A percentile compares a stretch with the other conserved stretches of the same genome.
phyloP scores from a whole-genome alignment of 2,113 vertebrate species.

The Nycticebus coucang region DNA sequence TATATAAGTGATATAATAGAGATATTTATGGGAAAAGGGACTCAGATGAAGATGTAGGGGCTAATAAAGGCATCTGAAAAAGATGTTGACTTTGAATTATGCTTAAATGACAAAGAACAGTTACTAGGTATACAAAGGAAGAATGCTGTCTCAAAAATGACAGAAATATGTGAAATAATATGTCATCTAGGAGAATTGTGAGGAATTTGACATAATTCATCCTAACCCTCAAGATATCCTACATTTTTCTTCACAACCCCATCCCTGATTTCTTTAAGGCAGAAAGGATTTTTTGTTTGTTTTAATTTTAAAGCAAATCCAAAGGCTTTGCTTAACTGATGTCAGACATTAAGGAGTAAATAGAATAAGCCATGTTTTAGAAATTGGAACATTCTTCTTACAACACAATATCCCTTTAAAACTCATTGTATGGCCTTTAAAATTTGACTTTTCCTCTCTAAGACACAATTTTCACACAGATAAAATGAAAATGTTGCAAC shows the following conservation, averaged over 20 bases:
- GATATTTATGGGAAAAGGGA: neutral
- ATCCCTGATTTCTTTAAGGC: neutral
- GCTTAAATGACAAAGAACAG: neutral
- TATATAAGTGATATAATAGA: neutral
- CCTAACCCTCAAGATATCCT: neutral
- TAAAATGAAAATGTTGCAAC: constrained; percentile 30
- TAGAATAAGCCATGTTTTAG: neutral
- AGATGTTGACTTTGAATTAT: neutral
- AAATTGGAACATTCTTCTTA: neutral
- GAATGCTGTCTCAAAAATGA: neutral
- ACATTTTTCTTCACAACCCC: neutral
- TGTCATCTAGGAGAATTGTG: neutral
- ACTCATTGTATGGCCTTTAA: neutral
- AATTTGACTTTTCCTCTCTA: neutral
- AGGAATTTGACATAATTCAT: neutral
- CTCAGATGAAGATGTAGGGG: neutral
- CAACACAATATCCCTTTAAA: neutral
- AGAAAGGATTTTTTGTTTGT: neutral
- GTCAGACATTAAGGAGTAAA: neutral
- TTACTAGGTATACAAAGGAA: neutral
- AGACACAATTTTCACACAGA: neutral
- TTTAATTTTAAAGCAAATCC: constrained; percentile 15
- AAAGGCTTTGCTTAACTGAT: neutral
- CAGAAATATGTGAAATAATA: neutral
- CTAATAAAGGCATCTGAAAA: neutral